Evolutionary conservation across 2,797 vertebrate genomes (phyloP).

Genomic region (Hoplostethus atlanticus): DNA sequence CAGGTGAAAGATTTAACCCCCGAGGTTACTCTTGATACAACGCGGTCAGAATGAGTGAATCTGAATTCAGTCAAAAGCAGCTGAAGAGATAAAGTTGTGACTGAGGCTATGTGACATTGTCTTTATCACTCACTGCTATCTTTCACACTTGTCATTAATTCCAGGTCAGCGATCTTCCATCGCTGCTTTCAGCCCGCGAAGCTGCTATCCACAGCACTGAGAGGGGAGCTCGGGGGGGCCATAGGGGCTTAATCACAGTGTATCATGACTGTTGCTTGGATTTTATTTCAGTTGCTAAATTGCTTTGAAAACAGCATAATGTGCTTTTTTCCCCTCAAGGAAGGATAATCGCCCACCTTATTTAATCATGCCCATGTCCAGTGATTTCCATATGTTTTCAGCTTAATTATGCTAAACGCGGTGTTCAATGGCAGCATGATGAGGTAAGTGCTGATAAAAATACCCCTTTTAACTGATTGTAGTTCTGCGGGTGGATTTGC

Average conservation of each 20-base stretch:
- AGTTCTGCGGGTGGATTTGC: slow-evolving; percentile 78
- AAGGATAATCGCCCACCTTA: slow-evolving; percentile 82
- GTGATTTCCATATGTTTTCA: slow-evolving; percentile 85
- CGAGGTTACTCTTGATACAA: slow-evolving; percentile 45
- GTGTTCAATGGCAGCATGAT: slow-evolving; percentile 70
- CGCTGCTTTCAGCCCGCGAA: slow-evolving; percentile 58
- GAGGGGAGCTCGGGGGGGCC: slow-evolving; percentile 43
- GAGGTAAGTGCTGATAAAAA: slow-evolving; percentile 83
- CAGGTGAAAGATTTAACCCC: slow-evolving; percentile 55
- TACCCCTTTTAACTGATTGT: slow-evolving; percentile 81
- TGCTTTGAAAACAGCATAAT: slow-evolving; percentile 83
- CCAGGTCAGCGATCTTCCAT: slow-evolving; percentile 79
- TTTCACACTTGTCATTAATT: slow-evolving; percentile 80
- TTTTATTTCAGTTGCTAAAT: slow-evolving; percentile 80
- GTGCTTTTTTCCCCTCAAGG: slow-evolving; percentile 82
- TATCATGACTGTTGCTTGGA: slow-evolving; percentile 83
- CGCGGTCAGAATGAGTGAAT: slow-evolving; percentile 59
- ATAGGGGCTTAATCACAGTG: slow-evolving; percentile 82
- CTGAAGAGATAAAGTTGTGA: slow-evolving; percentile 70
- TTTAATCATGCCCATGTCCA: slow-evolving; percentile 85
- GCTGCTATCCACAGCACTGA: slow-evolving; percentile 59
- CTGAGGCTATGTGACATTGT: slow-evolving; percentile 73
- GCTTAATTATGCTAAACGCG: slow-evolving; percentile 80
- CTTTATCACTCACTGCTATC: slow-evolving; percentile 76
- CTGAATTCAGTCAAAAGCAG: slow-evolving; percentile 56